A percentile compares a stretch with the other conserved stretches of the same genome.
Evolutionary conservation across 2,888 invertebrate species (phyloP).

Genomic region (Gnatocerus cornutus): DNA sequence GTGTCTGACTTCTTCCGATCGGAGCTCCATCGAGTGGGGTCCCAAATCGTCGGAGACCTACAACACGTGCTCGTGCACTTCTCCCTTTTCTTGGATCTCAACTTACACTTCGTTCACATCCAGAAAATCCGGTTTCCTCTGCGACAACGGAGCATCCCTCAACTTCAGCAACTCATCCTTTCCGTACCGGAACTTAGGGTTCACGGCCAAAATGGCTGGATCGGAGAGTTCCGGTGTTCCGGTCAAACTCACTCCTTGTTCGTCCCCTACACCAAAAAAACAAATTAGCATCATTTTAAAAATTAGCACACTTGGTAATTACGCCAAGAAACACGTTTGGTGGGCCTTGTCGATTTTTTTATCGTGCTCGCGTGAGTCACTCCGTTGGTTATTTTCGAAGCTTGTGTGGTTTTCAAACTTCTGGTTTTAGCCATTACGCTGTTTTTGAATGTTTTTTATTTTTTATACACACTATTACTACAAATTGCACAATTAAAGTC

Average conservation of each 20-base stretch:
- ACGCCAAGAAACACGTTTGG: conserved; percentile 66
- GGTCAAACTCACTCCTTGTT: conserved; percentile 72
- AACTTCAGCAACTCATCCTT: conserved; percentile 83
- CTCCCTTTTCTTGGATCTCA: background rate
- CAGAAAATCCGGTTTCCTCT: conserved; percentile 81
- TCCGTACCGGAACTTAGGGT: conserved; percentile 74
- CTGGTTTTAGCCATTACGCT: conserved; percentile 1
- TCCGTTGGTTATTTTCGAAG: background rate
- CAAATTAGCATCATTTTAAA: conserved; percentile 27
- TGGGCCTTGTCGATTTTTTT: conserved; percentile 11
- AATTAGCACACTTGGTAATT: conserved; percentile 34
- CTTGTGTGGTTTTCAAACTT: background rate
- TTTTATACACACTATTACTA: background rate
- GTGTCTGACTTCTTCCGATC: conserved; percentile 76
- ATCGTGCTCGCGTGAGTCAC: background rate
- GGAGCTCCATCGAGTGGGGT: conserved; percentile 70
- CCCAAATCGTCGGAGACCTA: conserved; percentile 59
- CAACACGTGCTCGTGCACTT: background rate
- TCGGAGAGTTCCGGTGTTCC: conserved; percentile 70
- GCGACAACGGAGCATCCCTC: conserved; percentile 80
- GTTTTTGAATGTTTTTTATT: background rate
- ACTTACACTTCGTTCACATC: conserved; percentile 75
- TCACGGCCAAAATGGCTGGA: conserved; percentile 76
- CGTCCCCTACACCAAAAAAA: conserved; percentile 69
- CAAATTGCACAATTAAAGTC: conserved; percentile 3